Evolutionary conservation across 2,888 invertebrate species (phyloP).

Genomic region (Pharmacophagus antenor): DNA sequence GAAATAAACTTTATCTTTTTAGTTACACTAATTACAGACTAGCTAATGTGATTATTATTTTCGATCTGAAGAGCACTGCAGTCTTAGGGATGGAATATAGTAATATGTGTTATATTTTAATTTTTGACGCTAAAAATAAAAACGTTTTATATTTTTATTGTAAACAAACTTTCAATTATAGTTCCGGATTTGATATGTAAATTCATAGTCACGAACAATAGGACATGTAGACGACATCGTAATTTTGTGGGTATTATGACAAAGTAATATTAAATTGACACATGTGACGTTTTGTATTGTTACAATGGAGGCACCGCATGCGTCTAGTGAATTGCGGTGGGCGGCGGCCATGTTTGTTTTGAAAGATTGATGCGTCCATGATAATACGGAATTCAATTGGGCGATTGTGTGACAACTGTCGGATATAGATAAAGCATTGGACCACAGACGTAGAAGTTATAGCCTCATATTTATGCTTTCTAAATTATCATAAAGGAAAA

Average conservation of each 20-base stretch:
- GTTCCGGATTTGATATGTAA: too few relatives aligned
- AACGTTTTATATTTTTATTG: too few relatives aligned
- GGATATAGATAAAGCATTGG: slow-evolving; percentile 36
- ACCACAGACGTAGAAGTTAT: slow-evolving; percentile 47
- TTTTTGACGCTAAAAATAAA: too few relatives aligned
- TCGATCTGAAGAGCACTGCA: too few relatives aligned
- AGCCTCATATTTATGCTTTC: neutral
- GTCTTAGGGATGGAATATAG: too few relatives aligned
- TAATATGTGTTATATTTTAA: too few relatives aligned
- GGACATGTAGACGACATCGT: slow-evolving; percentile 20
- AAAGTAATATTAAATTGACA: slow-evolving; percentile 63
- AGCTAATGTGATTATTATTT: too few relatives aligned
- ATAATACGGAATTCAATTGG: slow-evolving; percentile 32
- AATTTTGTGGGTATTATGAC: slow-evolving; percentile 46
- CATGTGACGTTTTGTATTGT: slow-evolving; percentile 39
- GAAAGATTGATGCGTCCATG: slow-evolving; percentile 34
- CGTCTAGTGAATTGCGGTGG: slow-evolving; percentile 36
- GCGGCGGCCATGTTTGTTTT: slow-evolving; percentile 37
- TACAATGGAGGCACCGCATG: slow-evolving; percentile 37
- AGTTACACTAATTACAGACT: too few relatives aligned
- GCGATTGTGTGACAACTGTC: slow-evolving; percentile 25
- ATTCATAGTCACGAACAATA: neutral
- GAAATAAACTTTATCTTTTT: too few relatives aligned
- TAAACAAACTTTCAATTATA: too few relatives aligned
- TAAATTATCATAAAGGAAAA: neutral